These are phyloP conservation scores for Micromesistius poutassou DNA, from an alignment of 2,797 vertebrate genomes.

Conservation along the genomic window DNA sequence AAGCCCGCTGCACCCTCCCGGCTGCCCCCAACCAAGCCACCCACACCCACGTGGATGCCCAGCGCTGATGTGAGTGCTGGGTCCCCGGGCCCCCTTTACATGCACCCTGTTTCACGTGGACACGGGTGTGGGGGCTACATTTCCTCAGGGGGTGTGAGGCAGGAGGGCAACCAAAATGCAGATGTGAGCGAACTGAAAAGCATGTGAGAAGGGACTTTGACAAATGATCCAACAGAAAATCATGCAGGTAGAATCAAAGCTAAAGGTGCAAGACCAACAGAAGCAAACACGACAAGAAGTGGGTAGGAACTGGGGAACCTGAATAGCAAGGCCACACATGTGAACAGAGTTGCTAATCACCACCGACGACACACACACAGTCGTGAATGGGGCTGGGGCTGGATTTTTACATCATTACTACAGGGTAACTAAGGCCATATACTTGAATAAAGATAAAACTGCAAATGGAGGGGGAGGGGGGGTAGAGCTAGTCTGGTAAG, in stretches of 20 bases:
- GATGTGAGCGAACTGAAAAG: neutral
- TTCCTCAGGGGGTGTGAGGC: neutral
- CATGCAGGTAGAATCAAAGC: neutral
- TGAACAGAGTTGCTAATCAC: neutral
- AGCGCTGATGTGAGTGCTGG: conserved; percentile 51
- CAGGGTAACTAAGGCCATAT: neutral
- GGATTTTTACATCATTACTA: neutral
- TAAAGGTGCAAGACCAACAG: neutral
- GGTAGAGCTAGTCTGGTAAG: neutral
- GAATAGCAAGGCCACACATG: neutral
- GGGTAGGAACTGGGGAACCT: neutral
- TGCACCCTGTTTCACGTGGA: neutral
- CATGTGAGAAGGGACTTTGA: neutral
- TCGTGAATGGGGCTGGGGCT: neutral
- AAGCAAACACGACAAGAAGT: neutral
- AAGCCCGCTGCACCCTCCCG: conserved; percentile 6
- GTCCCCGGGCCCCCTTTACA: neutral
- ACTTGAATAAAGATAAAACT: neutral
- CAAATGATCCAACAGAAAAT: neutral
- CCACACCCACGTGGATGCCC: conserved; percentile 27
- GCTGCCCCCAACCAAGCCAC: conserved; percentile 22
- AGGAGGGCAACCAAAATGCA: neutral
- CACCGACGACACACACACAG: neutral
- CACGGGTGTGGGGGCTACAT: neutral
- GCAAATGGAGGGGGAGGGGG: too few relatives aligned